phyloP scores from a whole-genome alignment of 2,888 invertebrate genomes.

The Eudemis profundana region DNA sequence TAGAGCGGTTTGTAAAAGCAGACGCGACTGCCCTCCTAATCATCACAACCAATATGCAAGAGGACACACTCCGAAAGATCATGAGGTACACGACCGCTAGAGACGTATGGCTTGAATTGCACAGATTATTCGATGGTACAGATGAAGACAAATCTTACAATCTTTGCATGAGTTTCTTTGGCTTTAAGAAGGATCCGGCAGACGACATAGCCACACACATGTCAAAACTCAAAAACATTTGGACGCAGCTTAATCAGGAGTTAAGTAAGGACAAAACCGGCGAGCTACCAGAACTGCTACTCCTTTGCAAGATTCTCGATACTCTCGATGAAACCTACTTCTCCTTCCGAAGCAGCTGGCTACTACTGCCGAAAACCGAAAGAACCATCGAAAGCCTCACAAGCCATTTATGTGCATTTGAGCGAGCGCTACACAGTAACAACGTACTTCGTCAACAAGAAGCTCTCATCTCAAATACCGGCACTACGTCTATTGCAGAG shows the following conservation, averaged over 20 bases:
- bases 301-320: slow-evolving; percentile 26
- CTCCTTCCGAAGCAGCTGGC: slow-evolving; percentile 31
- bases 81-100: too few relatives aligned
- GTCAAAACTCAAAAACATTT: too few relatives aligned
- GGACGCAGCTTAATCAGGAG: not conserved
- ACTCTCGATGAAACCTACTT: slow-evolving; percentile 29
- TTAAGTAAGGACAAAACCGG: slow-evolving; percentile 9
- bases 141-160: too few relatives aligned
- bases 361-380: slow-evolving; percentile 16
- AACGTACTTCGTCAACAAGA: slow-evolving; percentile 12
- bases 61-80: too few relatives aligned
- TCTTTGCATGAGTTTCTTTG: too few relatives aligned
- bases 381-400: slow-evolving; percentile 26
- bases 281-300: slow-evolving; percentile 28
- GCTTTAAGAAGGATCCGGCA: too few relatives aligned
- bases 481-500: not conserved
- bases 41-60: too few relatives aligned
- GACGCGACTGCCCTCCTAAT: too few relatives aligned
- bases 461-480: slow-evolving; percentile 3
- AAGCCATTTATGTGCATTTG: slow-evolving; percentile 26
- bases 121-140: too few relatives aligned
- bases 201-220: too few relatives aligned
- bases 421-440: slow-evolving; percentile 12
- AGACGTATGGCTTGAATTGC: too few relatives aligned
- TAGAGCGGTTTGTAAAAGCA: too few relatives aligned